These are phyloP conservation scores for Chalcosyrphus nemorum DNA, from an alignment of 2,888 invertebrate genomes.

Conservation along the genomic window DNA sequence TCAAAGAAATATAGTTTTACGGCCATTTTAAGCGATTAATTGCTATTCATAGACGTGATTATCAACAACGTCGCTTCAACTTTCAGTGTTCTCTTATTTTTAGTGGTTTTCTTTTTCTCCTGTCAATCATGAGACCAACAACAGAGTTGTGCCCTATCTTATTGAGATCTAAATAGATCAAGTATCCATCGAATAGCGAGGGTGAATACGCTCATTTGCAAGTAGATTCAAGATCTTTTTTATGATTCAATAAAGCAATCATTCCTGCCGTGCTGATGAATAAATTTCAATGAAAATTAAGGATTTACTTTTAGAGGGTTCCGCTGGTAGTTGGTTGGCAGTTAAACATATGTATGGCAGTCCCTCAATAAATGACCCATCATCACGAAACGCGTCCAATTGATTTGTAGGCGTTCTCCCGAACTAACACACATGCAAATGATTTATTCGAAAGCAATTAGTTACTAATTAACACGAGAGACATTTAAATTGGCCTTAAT, in stretches of 20 bases:
- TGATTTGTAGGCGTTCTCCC: conserved; percentile 21
- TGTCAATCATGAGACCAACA: neutral
- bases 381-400: conserved; percentile 24
- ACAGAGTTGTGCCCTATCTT: conserved; percentile 55
- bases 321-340: too few relatives aligned
- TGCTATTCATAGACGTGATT: conserved; percentile 29
- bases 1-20: conserved; percentile 33
- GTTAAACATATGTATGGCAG: too few relatives aligned
- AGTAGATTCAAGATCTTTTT: conserved; percentile 18
- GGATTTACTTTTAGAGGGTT: neutral
- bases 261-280: conserved; percentile 42
- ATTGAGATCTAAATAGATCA: conserved; percentile 36
- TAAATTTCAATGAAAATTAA: conserved; percentile 37
- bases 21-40: neutral
- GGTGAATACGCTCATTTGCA: conserved; percentile 7
- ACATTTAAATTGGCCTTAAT: conserved; percentile 51
- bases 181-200: neutral
- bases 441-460: conserved; percentile 27
- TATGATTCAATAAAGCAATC: conserved; percentile 61
- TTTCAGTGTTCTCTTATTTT: conserved; percentile 10
- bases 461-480: conserved; percentile 19
- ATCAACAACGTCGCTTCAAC: neutral
- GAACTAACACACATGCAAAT: conserved; percentile 43
- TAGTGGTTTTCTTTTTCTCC: neutral
- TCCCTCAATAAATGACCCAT: conserved; percentile 25